Evolutionary conservation across 2,113 vertebrate species (phyloP).

Genomic region (Arothron firmamentum): DNA sequence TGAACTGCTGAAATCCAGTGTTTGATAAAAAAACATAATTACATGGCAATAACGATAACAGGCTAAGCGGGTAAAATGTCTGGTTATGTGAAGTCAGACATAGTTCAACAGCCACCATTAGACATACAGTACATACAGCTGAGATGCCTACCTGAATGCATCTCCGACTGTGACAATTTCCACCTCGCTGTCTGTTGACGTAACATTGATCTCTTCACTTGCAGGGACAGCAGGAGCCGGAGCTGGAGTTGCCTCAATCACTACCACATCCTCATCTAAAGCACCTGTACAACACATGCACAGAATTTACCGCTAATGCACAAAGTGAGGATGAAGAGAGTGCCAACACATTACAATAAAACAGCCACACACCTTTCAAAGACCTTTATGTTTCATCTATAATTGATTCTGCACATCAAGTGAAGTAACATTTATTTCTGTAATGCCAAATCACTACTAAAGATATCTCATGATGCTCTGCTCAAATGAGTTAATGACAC

Average conservation of each 20-base stretch:
- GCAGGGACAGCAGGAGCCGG: constrained; percentile 88
- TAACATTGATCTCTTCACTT: constrained; percentile 99
- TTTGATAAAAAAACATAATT: too few relatives aligned
- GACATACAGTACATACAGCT: constrained; percentile 1
- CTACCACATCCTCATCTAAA: constrained; percentile 97
- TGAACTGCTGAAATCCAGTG: too few relatives aligned
- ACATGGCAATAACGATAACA: too few relatives aligned
- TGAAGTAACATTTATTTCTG: too few relatives aligned
- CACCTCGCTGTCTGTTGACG: constrained; percentile 97
- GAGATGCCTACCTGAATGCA: constrained; percentile 83
- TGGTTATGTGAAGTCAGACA: too few relatives aligned
- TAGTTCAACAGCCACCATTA: too few relatives aligned
- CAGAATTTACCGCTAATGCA: constrained; percentile 10
- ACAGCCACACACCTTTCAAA: neutral
- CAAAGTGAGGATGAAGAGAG: neutral
- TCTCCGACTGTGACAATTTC: constrained; percentile 98
- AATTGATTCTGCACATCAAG: too few relatives aligned
- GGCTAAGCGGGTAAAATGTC: too few relatives aligned
- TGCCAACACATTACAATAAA: neutral
- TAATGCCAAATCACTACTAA: too few relatives aligned
- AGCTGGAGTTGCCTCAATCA: constrained; percentile 95
- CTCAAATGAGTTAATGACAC: too few relatives aligned
- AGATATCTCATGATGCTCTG: too few relatives aligned
- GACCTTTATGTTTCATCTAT: too few relatives aligned
- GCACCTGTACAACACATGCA: constrained; percentile 75